These are phyloP conservation scores for Aurelia aurita complex sp. Pacific DNA, from an alignment of 30 jellyfish, hydroid and myxozoan genomes.

Conservation along the genomic window DNA sequence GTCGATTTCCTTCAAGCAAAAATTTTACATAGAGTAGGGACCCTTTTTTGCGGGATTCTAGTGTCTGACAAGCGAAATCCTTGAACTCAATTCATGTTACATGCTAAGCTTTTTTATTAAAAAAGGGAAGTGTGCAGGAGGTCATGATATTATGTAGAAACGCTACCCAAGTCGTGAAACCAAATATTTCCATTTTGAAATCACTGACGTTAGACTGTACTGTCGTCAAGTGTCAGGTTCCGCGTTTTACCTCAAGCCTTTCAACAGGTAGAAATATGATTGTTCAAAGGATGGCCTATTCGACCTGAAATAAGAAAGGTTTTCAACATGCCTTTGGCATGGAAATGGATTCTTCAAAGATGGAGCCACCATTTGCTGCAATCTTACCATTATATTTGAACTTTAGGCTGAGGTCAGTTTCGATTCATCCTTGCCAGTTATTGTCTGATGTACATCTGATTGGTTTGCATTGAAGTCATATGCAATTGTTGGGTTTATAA, in stretches of 20 bases:
- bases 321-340: conserved; percentile 62
- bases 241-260: conserved; percentile 35
- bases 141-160: background rate
- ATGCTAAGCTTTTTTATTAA: background rate
- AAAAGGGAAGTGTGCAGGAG: background rate
- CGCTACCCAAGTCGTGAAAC: background rate
- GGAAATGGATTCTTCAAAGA: conserved; percentile 57
- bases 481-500: background rate
- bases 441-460: conserved; percentile 3
- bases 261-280: conserved; percentile 41
- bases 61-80: no score
- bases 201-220: background rate
- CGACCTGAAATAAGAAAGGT: conserved; percentile 16
- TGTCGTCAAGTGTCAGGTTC: conserved; percentile 13
- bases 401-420: conserved; percentile 55
- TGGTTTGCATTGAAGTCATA: background rate
- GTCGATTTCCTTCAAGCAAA: no score
- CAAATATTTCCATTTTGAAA: background rate
- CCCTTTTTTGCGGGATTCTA: no score
- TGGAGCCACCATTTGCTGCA: conserved; percentile 79
- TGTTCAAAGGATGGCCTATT: conserved; percentile 24
- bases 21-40: no score
- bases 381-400: conserved; percentile 62
- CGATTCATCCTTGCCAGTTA: background rate
- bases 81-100: background rate